Evolutionary conservation across 1,140 invertebrate species (phyloP).

Genomic region (Drosophila kohkoa): DNA sequence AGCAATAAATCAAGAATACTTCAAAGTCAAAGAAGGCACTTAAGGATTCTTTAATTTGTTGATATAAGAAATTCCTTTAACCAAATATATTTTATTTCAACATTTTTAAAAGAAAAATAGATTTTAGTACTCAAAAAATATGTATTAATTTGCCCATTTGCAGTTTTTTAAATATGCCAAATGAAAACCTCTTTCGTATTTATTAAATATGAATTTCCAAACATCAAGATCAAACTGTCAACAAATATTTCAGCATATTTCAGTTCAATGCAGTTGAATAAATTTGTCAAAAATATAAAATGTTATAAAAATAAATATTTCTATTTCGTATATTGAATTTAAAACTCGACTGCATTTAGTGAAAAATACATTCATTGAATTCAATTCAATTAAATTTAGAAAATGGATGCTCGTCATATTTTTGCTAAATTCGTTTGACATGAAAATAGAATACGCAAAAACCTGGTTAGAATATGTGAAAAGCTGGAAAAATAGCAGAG

Average conservation of each 20-base stretch:
- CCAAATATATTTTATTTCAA: too few relatives aligned
- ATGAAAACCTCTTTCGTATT: too few relatives aligned
- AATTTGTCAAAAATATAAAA: not conserved
- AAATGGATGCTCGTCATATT: conserved; percentile 7
- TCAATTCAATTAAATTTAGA: conserved; percentile 13
- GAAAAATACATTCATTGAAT: conserved; percentile 3
- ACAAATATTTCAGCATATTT: not conserved
- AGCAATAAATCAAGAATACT: too few relatives aligned
- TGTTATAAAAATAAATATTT: not conserved
- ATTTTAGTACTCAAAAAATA: too few relatives aligned
- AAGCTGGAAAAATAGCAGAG: not conserved
- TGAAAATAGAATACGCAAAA: conserved; percentile 17
- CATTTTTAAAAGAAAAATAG: too few relatives aligned
- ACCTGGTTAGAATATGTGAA: conserved; percentile 13
- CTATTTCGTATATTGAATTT: conserved; percentile 7
- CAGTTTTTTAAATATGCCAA: too few relatives aligned
- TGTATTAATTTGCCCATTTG: too few relatives aligned
- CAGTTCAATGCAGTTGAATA: not conserved
- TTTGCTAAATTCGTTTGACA: conserved; percentile 15
- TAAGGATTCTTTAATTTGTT: too few relatives aligned
- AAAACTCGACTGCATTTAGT: not conserved
- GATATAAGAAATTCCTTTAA: too few relatives aligned
- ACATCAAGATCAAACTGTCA: too few relatives aligned
- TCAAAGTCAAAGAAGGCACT: too few relatives aligned
- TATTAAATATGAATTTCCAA: too few relatives aligned